Conservation (phyloP, 2,113 vertebrate genomes). For the Spermophilus dauricus region DNA sequence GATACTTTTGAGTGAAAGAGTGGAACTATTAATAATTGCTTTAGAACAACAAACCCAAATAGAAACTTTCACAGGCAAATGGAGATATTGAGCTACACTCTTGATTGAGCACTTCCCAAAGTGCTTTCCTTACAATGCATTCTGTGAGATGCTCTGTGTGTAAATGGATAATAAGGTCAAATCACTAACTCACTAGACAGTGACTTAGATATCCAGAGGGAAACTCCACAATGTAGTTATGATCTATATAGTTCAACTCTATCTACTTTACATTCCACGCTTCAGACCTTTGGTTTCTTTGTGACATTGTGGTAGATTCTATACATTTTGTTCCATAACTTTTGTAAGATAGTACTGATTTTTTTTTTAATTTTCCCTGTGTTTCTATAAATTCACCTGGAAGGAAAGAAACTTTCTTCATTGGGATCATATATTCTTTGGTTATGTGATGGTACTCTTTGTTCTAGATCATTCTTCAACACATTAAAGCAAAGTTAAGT, state of each 20-base stretch:
- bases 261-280: background rate
- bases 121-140: background rate
- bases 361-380: background rate
- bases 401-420: background rate
- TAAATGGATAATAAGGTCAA: background rate
- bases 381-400: constrained; percentile 18
- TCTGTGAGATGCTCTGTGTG: background rate
- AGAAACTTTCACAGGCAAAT: background rate
- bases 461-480: background rate
- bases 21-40: background rate
- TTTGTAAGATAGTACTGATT: background rate
- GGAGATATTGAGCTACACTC: background rate
- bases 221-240: background rate
- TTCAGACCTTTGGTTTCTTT: background rate
- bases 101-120: background rate
- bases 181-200: background rate
- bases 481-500: background rate
- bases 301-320: background rate
- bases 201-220: background rate
- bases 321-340: background rate
- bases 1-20: background rate
- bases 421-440: background rate
- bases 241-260: background rate
- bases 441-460: background rate
- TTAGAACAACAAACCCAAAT: background rate